These are phyloP conservation scores for Melipona beecheii DNA, from an alignment of 2,888 invertebrate species.

Conservation along the genomic window DNA sequence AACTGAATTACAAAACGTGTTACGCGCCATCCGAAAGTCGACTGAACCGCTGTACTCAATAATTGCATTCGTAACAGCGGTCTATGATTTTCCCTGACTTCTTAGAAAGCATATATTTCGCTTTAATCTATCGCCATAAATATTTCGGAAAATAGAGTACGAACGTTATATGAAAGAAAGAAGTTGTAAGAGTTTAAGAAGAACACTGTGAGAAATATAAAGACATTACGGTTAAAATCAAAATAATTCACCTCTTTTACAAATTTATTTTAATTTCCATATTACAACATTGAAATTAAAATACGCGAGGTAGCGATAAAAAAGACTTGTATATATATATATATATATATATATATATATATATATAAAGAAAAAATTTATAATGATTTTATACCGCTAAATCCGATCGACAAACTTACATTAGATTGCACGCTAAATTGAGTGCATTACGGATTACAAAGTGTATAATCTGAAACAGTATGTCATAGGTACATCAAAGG, in stretches of 20 bases:
- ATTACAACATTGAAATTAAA: no score
- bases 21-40: conserved; percentile 12
- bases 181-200: neutral
- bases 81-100: conserved; percentile 4
- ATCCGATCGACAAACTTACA: conserved; percentile 2
- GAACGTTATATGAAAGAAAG: neutral
- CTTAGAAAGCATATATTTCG: neutral
- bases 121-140: neutral
- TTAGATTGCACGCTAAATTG: conserved; percentile 26
- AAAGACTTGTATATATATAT: no score
- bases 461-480: conserved; percentile 48
- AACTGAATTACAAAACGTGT: conserved; percentile 29
- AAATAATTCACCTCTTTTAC: no score
- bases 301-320: no score
- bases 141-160: neutral
- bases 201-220: no score
- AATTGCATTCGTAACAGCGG: conserved; percentile 12
- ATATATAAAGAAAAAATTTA: neutral
- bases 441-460: conserved; percentile 32
- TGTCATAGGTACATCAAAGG: conserved; percentile 49
- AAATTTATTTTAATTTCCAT: no score
- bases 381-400: neutral
- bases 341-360: no score
- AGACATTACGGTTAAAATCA: no score
- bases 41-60: conserved; percentile 16